Evolutionary conservation across 2,888 invertebrate species (phyloP).

Genomic region (Metalampra italica): DNA sequence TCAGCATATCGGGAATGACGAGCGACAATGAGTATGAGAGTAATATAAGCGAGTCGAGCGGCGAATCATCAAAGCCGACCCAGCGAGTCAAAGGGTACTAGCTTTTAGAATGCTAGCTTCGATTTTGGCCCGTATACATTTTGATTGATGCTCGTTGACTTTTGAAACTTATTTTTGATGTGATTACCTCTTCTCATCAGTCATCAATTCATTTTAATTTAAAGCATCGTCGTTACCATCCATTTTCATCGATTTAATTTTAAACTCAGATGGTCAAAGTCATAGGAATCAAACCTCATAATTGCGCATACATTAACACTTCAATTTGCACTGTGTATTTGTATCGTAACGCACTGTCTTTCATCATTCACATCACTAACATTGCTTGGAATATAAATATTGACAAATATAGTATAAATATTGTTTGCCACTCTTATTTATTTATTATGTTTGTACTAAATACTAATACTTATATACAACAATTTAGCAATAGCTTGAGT

Average conservation of each 20-base stretch:
- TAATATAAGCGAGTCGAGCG: conserved; percentile 75
- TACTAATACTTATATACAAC: too few species aligned
- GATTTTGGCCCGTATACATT: conserved; percentile 58
- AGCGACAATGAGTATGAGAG: conserved; percentile 78
- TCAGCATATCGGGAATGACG: conserved; percentile 79
- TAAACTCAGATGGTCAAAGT: too few species aligned
- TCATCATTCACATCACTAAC: too few species aligned
- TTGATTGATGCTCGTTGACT: conserved; percentile 55
- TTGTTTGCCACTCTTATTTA: too few species aligned
- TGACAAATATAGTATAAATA: too few species aligned
- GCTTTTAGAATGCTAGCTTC: conserved; percentile 71
- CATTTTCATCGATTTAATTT: neutral
- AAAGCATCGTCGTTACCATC: conserved; percentile 5
- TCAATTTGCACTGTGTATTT: too few species aligned
- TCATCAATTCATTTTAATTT: conserved; percentile 1
- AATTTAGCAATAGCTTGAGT: too few species aligned
- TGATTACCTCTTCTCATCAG: conserved; percentile 25
- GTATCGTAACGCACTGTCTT: too few species aligned
- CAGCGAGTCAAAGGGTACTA: conserved; percentile 74
- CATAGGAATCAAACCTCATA: neutral
- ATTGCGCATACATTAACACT: neutral
- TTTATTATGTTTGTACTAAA: too few species aligned
- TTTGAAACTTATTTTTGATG: conserved; percentile 24
- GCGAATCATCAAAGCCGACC: conserved; percentile 67
- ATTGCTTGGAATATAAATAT: too few species aligned